Evolutionary conservation across 1,140 invertebrate species (phyloP), one percentile per base, ranked within the genome.

Genomic region (Ectropis grisescens): DNA sequence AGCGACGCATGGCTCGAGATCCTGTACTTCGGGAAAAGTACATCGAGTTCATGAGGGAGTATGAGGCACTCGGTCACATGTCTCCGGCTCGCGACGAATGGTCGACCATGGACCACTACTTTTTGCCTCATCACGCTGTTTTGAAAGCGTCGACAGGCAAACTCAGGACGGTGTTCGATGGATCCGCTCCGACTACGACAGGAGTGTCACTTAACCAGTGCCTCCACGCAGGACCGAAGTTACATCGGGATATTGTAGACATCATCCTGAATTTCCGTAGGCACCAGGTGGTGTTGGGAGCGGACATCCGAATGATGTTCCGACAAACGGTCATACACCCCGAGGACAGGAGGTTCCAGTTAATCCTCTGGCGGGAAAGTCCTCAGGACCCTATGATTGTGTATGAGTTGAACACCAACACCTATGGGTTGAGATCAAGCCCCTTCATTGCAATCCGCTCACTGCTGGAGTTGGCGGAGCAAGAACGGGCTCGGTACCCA

Each of bases 231-330:
- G 42, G 37, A 13, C n/a, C 11, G 26, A 11, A 14, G 13, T 23
- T 80, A 2, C 70, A 82, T 33, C 34, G 60, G 11, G 68, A 82
- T 22, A 35, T 83, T 13, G 56, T 67, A 31, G 27, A 43, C 7
- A 51, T 80, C 10, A n/a, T 83, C 4, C 8, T 69, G 0, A 37
- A 61, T n/a, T 85, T 84, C 47, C 38, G 81, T n/a, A n/a, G n/a
- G n/a, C n/a, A n/a, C n/a, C n/a, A n/a, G n/a, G n/a, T n/a, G n/a
- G n/a, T n/a, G n/a, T n/a, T n/a, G n/a, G n/a, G n/a, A n/a, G n/a
- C n/a, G n/a, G n/a, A n/a, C n/a, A n/a, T n/a, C n/a, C n/a, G 11
- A 38, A 26, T 5, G 52, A 82, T 82, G 74, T 84, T 71, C 35
- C 39, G 69, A 7, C 67, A n/a, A 38, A 58, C 79, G 7, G 28